Conservation (phyloP, 2,113 vertebrate species). For the Ahaetulla prasina region DNA sequence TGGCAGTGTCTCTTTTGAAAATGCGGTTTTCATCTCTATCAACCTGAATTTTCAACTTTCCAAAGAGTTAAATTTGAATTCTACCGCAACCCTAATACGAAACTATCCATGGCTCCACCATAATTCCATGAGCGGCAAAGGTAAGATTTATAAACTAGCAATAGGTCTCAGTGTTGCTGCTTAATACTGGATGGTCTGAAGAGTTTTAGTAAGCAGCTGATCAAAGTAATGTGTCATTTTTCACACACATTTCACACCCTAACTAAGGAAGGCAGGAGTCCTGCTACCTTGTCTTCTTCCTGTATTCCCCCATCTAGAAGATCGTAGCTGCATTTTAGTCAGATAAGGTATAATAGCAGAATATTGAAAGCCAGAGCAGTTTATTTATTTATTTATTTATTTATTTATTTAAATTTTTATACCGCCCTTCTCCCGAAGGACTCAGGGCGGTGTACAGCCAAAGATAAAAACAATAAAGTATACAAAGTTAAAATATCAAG, state of each 20-base stretch:
- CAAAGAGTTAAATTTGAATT: neutral
- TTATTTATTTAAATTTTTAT: too few relatives aligned
- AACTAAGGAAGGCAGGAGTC: neutral
- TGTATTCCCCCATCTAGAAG: too few relatives aligned
- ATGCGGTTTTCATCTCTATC: neutral
- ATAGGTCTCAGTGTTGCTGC: neutral
- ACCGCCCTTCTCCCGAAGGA: too few relatives aligned
- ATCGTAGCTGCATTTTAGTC: too few relatives aligned
- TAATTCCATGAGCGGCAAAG: neutral
- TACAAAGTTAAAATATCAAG: too few relatives aligned
- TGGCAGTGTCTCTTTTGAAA: neutral
- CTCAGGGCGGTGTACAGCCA: too few relatives aligned
- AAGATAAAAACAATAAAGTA: too few relatives aligned
- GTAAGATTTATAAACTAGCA: neutral
- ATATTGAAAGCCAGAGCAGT: too few relatives aligned
- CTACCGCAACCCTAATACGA: neutral
- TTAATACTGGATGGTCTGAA: neutral
- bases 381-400: too few relatives aligned
- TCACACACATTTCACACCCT: neutral
- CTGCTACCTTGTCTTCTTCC: neutral
- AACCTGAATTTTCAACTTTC: neutral
- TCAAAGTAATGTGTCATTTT: neutral
- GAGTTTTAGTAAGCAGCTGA: neutral
- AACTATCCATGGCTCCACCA: neutral
- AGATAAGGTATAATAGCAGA: too few relatives aligned